Conservation (phyloP, 2,113 vertebrate genomes). For the Hoplias malabaricus region DNA sequence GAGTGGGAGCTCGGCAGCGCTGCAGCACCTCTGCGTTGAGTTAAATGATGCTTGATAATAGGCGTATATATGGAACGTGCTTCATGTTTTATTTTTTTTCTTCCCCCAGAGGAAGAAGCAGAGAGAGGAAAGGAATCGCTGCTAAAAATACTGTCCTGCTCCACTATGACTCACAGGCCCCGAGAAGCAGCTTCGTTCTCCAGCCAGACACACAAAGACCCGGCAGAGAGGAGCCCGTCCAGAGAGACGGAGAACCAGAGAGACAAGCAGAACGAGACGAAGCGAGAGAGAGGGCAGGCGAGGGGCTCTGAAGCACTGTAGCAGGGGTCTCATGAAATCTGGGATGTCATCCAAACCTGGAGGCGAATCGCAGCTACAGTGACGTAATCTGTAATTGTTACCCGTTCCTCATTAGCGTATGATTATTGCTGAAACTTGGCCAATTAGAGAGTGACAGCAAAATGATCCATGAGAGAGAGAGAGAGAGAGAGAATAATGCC, state of each 20-base stretch:
- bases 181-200: slow-evolving; percentile 29
- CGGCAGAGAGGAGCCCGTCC: slow-evolving; percentile 4
- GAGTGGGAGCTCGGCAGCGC: background rate
- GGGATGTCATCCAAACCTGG: slow-evolving; percentile 47
- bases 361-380: slow-evolving; percentile 43
- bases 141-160: slow-evolving; percentile 53
- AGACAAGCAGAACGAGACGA: background rate
- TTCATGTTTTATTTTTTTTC: slow-evolving; percentile 24
- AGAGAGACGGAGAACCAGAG: slow-evolving; percentile 4
- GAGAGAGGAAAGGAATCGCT: slow-evolving; percentile 29
- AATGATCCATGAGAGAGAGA: slow-evolving; percentile 21
- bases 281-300: background rate
- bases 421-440: slow-evolving; percentile 37
- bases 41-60: slow-evolving; percentile 31
- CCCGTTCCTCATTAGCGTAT: slow-evolving; percentile 40
- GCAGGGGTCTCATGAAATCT: slow-evolving; percentile 34
- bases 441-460: slow-evolving; percentile 37
- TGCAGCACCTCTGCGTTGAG: background rate
- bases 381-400: slow-evolving; percentile 49
- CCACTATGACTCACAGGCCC: slow-evolving; percentile 46
- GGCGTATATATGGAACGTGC: background rate
- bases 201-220: slow-evolving; percentile 42
- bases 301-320: background rate
- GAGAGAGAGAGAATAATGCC: background rate
- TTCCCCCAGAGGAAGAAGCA: slow-evolving; percentile 31